Evolutionary conservation across 1,140 invertebrate species (phyloP), one percentile per base, ranked within the genome.

Genomic region (Meloidogyne floridensis): DNA sequence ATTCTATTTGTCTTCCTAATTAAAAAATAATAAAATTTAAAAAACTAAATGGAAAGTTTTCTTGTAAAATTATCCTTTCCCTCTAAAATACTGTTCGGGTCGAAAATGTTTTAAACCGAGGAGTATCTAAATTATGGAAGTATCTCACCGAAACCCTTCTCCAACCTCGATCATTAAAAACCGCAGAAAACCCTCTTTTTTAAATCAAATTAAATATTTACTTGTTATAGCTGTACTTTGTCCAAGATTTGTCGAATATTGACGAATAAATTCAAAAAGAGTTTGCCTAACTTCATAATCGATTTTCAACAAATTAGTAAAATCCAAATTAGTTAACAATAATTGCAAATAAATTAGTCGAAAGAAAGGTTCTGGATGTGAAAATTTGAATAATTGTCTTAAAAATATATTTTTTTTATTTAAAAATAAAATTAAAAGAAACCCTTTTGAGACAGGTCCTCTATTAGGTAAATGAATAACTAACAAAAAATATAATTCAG

Each of bases 321-420:
- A 47, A 51, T 75, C 78, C 0, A 84, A 18, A n/a, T 51, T 42
- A n/a, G n/a, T 65, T 7, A 15, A 5, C 43, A 53, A 8, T 10
- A 73, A 56, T 77, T 75, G 71, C 42, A 8, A 53, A 75, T 80
- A 84, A 15, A 84, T 32, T 42, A 86, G 47, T 54, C 42, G 71
- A 59, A 84, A 81, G 11, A 84, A 72, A 15, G 84, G 83, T 42
- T 86, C 83, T 69, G 83, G 18, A 9, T 81, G n/a, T 18, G 56
- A 65, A 72, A 86, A 84, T 69, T 82, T 54, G 53, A 84, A 86
- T 11, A 15, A 32, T 20, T 74, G 65, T 15, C 85, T 84, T 43
- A 83, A 83, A 82, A 82, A 9, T 20, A 42, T 18, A 11, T 47
- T 77, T 75, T 80, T 11, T 32, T 32, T 32, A 32, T 32, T 42